Evolutionary conservation across 2,888 invertebrate genomes (phyloP).

Genomic region (Scelioninae gen. 2): DNA sequence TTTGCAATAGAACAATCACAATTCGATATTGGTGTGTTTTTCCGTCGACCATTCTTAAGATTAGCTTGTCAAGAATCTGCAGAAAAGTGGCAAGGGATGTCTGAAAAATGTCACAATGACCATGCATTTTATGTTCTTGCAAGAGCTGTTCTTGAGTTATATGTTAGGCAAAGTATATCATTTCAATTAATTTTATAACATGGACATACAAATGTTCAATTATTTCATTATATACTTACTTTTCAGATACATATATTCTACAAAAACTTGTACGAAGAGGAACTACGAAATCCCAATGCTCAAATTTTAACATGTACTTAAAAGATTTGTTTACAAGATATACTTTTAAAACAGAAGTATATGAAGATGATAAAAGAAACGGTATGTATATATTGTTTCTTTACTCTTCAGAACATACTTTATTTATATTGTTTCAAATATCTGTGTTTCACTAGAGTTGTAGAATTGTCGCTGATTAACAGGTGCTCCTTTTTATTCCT

Average conservation of each 20-base stretch:
- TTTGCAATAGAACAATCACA: slow-evolving; percentile 68
- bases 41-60: slow-evolving; percentile 82
- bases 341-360: slow-evolving; percentile 18
- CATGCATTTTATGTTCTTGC: slow-evolving; percentile 72
- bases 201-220: too few species aligned
- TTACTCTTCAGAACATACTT: too few species aligned
- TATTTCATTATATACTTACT: too few species aligned
- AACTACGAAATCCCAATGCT: slow-evolving; percentile 71
- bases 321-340: slow-evolving; percentile 68
- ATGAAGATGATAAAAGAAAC: slow-evolving; percentile 26
- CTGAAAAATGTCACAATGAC: slow-evolving; percentile 75
- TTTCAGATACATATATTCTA: slow-evolving; percentile 65
- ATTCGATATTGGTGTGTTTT: slow-evolving; percentile 74
- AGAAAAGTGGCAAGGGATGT: slow-evolving; percentile 77
- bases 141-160: slow-evolving; percentile 80
- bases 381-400: slow-evolving; percentile 24
- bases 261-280: slow-evolving; percentile 69
- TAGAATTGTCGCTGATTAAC: too few species aligned
- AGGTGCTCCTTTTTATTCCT: too few species aligned
- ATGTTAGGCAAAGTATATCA: slow-evolving; percentile 79
- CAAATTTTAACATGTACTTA: slow-evolving; percentile 67
- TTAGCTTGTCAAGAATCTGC: slow-evolving; percentile 83
- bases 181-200: too few species aligned
- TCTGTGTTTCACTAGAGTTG: too few species aligned
- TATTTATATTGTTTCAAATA: too few species aligned